Evolutionary conservation across 2,113 vertebrate species (phyloP).

Genomic region (Syngnathoides biaculeatus): DNA sequence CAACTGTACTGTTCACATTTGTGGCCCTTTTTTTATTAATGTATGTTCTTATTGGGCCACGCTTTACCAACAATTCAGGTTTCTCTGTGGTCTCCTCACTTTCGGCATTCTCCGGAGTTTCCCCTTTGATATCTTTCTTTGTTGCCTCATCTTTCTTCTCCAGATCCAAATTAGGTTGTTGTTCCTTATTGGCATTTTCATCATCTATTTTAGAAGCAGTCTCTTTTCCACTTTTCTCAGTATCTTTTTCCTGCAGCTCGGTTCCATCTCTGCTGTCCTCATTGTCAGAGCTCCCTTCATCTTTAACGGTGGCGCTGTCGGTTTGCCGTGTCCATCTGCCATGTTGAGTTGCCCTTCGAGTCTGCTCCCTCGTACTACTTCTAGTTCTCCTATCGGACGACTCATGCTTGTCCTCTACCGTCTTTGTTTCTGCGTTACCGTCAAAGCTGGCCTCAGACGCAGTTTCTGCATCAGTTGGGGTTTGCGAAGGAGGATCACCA

Average conservation of each 20-base stretch:
- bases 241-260: slow-evolving; percentile 4
- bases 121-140: slow-evolving; percentile 7
- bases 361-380: slow-evolving; percentile 39
- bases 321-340: slow-evolving; percentile 30
- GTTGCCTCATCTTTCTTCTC: slow-evolving; percentile 61
- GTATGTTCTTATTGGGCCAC: slow-evolving; percentile 63
- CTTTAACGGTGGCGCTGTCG: slow-evolving; percentile 34
- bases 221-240: slow-evolving; percentile 17
- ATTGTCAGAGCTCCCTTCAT: slow-evolving; percentile 72
- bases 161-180: slow-evolving; percentile 45
- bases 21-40: slow-evolving; percentile 52
- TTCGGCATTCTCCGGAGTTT: slow-evolving; percentile 14
- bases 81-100: slow-evolving; percentile 52
- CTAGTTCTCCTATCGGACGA: slow-evolving; percentile 66
- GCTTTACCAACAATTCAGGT: slow-evolving; percentile 47
- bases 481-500: slow-evolving; percentile 82
- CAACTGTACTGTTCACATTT: slow-evolving; percentile 35
- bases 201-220: slow-evolving; percentile 2
- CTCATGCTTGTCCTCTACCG: slow-evolving; percentile 44
- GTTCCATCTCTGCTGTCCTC: slow-evolving; percentile 39
- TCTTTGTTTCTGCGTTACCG: slow-evolving; percentile 76
- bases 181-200: slow-evolving; percentile 12
- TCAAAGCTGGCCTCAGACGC: slow-evolving; percentile 93
- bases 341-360: slow-evolving; percentile 20
- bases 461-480: slow-evolving; percentile 85